Evolutionary conservation across 2,797 vertebrate species (phyloP), one percentile per base, ranked within the genome.

Genomic region (Amblyraja radiata): DNA sequence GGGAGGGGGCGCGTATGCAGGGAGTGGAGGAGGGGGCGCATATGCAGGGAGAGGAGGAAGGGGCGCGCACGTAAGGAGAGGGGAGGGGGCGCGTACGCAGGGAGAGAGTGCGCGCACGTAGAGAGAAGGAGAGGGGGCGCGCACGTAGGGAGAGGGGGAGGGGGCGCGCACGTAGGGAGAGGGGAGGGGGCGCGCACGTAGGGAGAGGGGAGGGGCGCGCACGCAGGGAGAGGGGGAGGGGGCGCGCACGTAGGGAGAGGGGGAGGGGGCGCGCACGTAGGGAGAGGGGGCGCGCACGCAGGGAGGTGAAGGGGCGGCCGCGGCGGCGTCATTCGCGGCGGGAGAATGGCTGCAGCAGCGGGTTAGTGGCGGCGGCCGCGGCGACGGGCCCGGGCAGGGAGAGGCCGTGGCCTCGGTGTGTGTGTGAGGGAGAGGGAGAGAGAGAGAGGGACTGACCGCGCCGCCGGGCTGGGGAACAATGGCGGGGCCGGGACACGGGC

Each of bases 291-390:
- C 39, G 39, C 39, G 39, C 36, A 39, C 54, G 74, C 21, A 21
- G 11, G 28, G 23, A 18, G n/a, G 23, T 63, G n/a, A 46, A 76
- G 21, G 93, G 23, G 36, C 5, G 36, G 71, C 21, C 9, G 90
- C 18, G 46, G 32, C 90, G 39, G 39, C 90, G 39, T 91, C 21
- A 91, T 46, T 74, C 68, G 8, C 73, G n/a, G 68, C 36, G 90
- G 36, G 73, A 91, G 90, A 74, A 91, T 91, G 90, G 90, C 90
- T 91, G 90, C 90, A 74, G 90, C 90, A 54, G 90, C 36, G 65
- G 90, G 65, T 91, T 36, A 91, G 90, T 90, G 9, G 36, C 32
- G 5, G n/a, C 63, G 1, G 90, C 90, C 9, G 36, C 32, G 5
- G n/a, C 63, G 1, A 3, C 14, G 84, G n/a, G 71, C 39, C 1